Conservation (phyloP, 2,888 invertebrate genomes). For the Adelphocoris suturalis region DNA sequence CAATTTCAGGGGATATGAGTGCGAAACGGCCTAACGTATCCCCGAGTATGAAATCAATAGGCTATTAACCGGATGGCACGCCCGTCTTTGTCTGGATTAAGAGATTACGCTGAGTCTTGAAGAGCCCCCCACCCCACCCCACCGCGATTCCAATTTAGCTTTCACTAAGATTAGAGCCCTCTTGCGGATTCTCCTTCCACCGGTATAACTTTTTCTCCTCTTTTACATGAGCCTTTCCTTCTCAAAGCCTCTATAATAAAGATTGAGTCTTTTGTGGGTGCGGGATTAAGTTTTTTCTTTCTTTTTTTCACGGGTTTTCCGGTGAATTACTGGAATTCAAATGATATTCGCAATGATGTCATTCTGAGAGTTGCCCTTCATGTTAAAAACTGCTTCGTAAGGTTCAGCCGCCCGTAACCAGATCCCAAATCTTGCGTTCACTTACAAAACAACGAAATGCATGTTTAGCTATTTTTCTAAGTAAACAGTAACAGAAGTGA, state of each 20-base stretch:
- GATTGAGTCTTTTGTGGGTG: slow-evolving; percentile 36
- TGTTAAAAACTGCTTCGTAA: too few species aligned
- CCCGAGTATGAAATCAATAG: slow-evolving; percentile 55
- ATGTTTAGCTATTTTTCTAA: background rate
- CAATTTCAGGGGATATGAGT: slow-evolving; percentile 32
- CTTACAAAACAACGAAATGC: background rate
- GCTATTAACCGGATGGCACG: slow-evolving; percentile 55
- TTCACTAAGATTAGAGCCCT: slow-evolving; percentile 42
- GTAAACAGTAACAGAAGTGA: too few species aligned
- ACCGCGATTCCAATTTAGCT: slow-evolving; percentile 45
- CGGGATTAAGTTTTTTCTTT: background rate
- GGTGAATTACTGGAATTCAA: background rate
- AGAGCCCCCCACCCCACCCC: background rate
- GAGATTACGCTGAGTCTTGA: slow-evolving; percentile 45
- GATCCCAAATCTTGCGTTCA: too few species aligned
- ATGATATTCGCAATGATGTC: background rate
- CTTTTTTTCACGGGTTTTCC: background rate
- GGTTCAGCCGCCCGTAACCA: too few species aligned
- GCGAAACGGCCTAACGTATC: slow-evolving; percentile 21
- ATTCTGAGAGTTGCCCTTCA: too few species aligned
- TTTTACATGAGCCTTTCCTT: slow-evolving; percentile 38
- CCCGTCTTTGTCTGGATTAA: slow-evolving; percentile 56
- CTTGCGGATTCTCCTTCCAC: slow-evolving; percentile 17
- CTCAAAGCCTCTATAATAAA: slow-evolving; percentile 32
- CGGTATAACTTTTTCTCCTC: slow-evolving; percentile 36